Conservation (phyloP, 2,797 vertebrate species). For the Crocidura indochinensis region DNA sequence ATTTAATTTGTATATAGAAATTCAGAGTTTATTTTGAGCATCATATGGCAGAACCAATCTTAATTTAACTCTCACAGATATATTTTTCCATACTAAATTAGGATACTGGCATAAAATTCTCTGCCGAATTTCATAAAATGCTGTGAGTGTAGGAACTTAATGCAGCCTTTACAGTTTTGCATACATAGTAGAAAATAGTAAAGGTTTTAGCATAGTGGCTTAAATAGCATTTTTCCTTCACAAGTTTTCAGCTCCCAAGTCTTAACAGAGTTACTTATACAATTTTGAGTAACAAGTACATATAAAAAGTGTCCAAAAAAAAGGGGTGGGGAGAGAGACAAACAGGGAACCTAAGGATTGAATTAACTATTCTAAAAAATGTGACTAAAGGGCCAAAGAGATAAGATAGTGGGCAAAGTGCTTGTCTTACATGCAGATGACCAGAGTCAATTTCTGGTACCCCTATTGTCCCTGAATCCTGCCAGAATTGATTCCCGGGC, state of each 20-base stretch:
- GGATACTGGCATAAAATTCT: constrained; percentile 72
- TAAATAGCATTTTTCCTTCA: constrained; percentile 3
- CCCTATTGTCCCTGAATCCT: no score
- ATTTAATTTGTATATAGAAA: constrained; percentile 75
- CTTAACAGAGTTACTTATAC: constrained; percentile 80
- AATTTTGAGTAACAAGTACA: constrained; percentile 48
- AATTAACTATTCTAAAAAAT: constrained; percentile 58
- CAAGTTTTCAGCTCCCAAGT: constrained; percentile 81
- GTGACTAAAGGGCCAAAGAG: neutral
- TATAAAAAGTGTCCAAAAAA: constrained; percentile 67
- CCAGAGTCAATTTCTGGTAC: no score
- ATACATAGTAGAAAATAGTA: constrained; percentile 62
- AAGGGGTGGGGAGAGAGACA: constrained; percentile 29
- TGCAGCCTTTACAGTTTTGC: constrained; percentile 66
- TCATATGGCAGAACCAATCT: constrained; percentile 68
- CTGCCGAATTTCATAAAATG: constrained; percentile 72
- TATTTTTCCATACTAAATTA: constrained; percentile 62
- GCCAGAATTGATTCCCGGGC: no score
- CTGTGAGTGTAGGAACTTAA: constrained; percentile 76
- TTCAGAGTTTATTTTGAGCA: constrained; percentile 72
- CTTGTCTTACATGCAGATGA: no score
- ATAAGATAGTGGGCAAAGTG: no score
- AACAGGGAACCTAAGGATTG: constrained; percentile 49
- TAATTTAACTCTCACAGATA: constrained; percentile 71
- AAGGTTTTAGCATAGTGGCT: constrained; percentile 70